A percentile compares a stretch with the other conserved stretches of the same genome.
Evolutionary conservation across 2,888 invertebrate genomes (phyloP).

Genomic region (Ryuthela nishihirai): DNA sequence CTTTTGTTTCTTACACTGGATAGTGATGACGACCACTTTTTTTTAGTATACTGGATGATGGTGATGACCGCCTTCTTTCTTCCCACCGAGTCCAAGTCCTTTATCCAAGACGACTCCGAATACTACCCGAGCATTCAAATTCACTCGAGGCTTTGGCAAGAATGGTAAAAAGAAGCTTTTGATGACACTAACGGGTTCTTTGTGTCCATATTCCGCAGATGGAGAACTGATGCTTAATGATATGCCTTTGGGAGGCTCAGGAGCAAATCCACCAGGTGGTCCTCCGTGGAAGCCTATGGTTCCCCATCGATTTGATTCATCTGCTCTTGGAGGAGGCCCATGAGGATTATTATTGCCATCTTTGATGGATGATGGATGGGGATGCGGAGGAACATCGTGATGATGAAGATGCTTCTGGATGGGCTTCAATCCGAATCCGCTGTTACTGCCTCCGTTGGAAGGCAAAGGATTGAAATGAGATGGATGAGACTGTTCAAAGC

Average conservation of each 20-base stretch:
- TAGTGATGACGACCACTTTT: no score
- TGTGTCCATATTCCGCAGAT: constrained; percentile 35
- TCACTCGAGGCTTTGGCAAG: constrained; percentile 42
- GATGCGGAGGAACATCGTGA: neutral
- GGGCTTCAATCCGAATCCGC: constrained; percentile 23
- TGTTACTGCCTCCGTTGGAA: no score
- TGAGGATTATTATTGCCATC: no score
- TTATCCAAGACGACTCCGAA: constrained; percentile 44
- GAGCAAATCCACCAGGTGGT: constrained; percentile 1
- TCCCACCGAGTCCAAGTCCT: constrained; percentile 34
- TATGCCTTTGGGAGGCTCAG: constrained; percentile 31
- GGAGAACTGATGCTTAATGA: constrained; percentile 23
- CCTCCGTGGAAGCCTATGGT: constrained; percentile 10
- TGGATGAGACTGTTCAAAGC: no score
- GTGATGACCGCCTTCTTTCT: constrained; percentile 16
- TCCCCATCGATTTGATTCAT: constrained; percentile 36
- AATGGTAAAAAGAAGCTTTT: constrained; percentile 42
- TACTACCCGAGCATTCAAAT: constrained; percentile 43
- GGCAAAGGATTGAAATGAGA: no score
- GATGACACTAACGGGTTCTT: constrained; percentile 41
- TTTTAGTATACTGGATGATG: constrained; percentile 3
- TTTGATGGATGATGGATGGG: no score
- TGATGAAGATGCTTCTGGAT: constrained; percentile 30
- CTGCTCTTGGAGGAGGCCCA: constrained; percentile 4
- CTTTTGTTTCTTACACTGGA: no score